Base-by-base conservation (phyloP, 2,113 vertebrate species). In the Mus musculus region DNA sequence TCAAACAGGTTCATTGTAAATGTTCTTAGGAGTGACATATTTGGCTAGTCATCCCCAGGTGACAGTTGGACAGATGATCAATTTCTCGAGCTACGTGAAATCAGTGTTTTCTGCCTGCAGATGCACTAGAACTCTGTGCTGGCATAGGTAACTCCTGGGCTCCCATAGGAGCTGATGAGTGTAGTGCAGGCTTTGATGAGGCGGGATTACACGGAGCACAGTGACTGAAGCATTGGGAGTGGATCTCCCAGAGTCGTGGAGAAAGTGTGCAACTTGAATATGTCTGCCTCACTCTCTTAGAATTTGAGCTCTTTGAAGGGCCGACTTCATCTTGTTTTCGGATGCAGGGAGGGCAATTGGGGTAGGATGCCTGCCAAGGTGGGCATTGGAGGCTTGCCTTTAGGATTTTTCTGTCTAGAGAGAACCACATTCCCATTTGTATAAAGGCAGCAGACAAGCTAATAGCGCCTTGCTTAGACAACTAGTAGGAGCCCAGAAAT, bases 1-100 rank as follows among this genome's bases (percentile, higher is more conserved):
- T 76, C 54, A 42, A 73, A 63, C 11, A 92, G 14, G 81, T 59
- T 85, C n/a, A 87, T 63, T 86, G 46, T 67, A 85, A 89, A 84
- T 89, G 9, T 91, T 88, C 9, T 76, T 91, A 88, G 20, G 72
- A 71, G 28, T 71, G 89, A 71, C 76, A 30, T 76, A 71, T 65
- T 49, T 49, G 73, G 30, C 26, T 28, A 8, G 17, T 86, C 9
- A 82, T 49, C 26, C 3, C 73, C 59, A 85, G 17, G 42, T 82
- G n/a, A 30, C 75, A 30, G 72, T 80, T 93, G 54, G 30, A 91
- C 92, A 39, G 36, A 28, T 54, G 72, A 42, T 86, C 81, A 36
- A 1, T 92, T 78, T 77, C 46, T 52, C 56, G 54, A 30, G 80
- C 46, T 89, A 3, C 39, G 78, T 77, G 26, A 89, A 72, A 77